phyloP scores from a whole-genome alignment of 92 coral and sea anemone genomes.

The Porites evermanni region DNA sequence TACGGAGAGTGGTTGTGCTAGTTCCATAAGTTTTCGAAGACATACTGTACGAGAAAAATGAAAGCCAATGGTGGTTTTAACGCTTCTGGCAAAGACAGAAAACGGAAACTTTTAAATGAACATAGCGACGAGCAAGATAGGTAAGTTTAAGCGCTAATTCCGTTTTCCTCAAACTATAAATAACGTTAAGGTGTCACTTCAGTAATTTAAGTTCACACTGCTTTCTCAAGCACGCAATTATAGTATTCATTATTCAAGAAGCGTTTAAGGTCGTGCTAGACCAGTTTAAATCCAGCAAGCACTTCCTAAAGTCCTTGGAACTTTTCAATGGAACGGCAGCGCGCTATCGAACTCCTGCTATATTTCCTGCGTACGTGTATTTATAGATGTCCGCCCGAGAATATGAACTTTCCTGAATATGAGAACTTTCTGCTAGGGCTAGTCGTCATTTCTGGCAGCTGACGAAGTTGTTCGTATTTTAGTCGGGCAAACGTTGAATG shows the following conservation, averaged over 20 bases:
- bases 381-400: background rate
- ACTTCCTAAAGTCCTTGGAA: background rate
- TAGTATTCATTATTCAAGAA: conserved; percentile 28
- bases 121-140: conserved; percentile 26
- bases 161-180: conserved; percentile 6
- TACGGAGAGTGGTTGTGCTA: background rate
- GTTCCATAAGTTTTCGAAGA: conserved; percentile 1
- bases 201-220: conserved; percentile 45
- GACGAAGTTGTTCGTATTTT: background rate
- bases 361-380: conserved; percentile 1
- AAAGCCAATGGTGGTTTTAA: conserved; percentile 17
- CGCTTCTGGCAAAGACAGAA: conserved; percentile 38
- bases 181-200: conserved; percentile 37
- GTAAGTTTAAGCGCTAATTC: conserved; percentile 11
- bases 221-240: conserved; percentile 46
- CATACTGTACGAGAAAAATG: conserved; percentile 7
- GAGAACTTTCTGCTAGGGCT: conserved; percentile 7
- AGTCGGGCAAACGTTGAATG: background rate
- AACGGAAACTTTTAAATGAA: conserved; percentile 25
- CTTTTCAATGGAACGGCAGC: background rate
- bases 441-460: conserved; percentile 25
- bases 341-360: background rate
- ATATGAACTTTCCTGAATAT: conserved; percentile 2
- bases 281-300: background rate
- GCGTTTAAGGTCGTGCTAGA: conserved; percentile 21